A percentile compares a stretch with the other conserved stretches of the same genome.
Conservation (phyloP, 2,888 invertebrate genomes). For the Hermaeophaga mercurialis region DNA sequence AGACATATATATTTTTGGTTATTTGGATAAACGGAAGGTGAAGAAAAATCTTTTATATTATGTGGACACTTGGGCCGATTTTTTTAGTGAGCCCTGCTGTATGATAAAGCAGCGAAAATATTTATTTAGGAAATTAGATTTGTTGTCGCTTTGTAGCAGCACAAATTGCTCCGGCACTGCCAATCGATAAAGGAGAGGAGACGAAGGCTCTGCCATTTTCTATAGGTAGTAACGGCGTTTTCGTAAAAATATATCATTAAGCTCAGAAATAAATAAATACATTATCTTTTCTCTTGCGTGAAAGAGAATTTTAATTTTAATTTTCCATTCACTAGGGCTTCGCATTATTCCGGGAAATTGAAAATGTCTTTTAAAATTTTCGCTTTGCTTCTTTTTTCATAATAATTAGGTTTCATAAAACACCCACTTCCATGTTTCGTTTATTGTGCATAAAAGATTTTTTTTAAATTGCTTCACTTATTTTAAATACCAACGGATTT, state of each 20-base stretch:
- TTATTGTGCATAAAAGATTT: background rate
- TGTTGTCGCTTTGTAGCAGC: constrained; percentile 54
- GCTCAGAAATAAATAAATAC: constrained; percentile 52
- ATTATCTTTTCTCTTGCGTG: constrained; percentile 46
- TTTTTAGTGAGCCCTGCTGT: background rate
- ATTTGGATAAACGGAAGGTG: too few relatives aligned
- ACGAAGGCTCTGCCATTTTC: constrained; percentile 47
- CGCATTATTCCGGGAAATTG: constrained; percentile 49
- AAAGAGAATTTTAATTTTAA: constrained; percentile 39
- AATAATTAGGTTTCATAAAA: constrained; percentile 15
- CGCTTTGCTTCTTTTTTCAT: constrained; percentile 11
- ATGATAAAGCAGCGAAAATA: constrained; percentile 40
- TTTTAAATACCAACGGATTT: too few relatives aligned
- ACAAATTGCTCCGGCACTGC: constrained; percentile 50
- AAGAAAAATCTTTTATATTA: too few relatives aligned
- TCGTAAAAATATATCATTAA: constrained; percentile 54
- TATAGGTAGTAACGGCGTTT: constrained; percentile 49
- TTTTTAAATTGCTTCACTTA: constrained; percentile 9
- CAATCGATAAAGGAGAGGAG: constrained; percentile 50
- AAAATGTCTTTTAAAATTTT: constrained; percentile 47
- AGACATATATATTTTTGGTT: too few relatives aligned
- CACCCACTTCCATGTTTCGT: constrained; percentile 11
- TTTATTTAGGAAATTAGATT: constrained; percentile 60
- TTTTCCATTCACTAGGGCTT: constrained; percentile 36
- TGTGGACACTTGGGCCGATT: too few relatives aligned